phyloP scores from a whole-genome alignment of 2,797 vertebrate genomes.

The Paedocypris micromegethes region DNA sequence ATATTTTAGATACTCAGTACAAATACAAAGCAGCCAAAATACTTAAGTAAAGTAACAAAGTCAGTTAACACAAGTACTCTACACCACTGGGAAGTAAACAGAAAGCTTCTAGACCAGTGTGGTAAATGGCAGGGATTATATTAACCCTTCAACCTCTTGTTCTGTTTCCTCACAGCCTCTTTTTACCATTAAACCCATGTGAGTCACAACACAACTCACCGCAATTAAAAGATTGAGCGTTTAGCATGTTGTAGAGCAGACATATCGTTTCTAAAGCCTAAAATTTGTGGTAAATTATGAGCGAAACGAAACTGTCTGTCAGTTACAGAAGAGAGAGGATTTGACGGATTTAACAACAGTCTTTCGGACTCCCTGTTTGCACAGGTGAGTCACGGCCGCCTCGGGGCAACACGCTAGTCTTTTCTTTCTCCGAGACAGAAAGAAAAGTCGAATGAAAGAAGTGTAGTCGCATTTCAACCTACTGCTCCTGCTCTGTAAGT shows the following conservation, averaged over 20 bases:
- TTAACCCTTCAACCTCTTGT: not conserved
- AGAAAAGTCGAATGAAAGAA: conserved; percentile 1
- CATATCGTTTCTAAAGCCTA: conserved; percentile 7
- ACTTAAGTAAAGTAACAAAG: too few relatives aligned
- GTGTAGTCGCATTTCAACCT: conserved; percentile 2
- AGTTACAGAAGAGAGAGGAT: conserved; percentile 30
- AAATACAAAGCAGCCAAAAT: too few relatives aligned
- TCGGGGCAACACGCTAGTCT: conserved; percentile 29
- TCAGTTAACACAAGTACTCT: too few relatives aligned
- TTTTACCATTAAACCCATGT: not conserved
- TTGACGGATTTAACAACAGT: conserved; percentile 53
- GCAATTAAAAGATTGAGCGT: conserved; percentile 1
- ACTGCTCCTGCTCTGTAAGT: not conserved
- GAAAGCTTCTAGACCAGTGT: not conserved
- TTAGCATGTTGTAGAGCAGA: not conserved
- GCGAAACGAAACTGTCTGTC: conserved; percentile 7
- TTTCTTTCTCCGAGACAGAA: conserved; percentile 23
- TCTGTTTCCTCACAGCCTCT: conserved; percentile 4
- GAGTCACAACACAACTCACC: not conserved
- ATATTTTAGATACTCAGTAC: too few relatives aligned
- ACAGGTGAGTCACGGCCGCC: conserved; percentile 52
- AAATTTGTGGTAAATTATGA: conserved; percentile 9
- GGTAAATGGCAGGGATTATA: conserved; percentile 6
- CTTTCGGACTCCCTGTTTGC: conserved; percentile 51
- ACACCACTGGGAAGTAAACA: too few relatives aligned